Percentiles rank a stretch among this genome's conserved stretches.
Conservation (phyloP, 1,140 invertebrate genomes). For the Harlomillsia oculata region DNA sequence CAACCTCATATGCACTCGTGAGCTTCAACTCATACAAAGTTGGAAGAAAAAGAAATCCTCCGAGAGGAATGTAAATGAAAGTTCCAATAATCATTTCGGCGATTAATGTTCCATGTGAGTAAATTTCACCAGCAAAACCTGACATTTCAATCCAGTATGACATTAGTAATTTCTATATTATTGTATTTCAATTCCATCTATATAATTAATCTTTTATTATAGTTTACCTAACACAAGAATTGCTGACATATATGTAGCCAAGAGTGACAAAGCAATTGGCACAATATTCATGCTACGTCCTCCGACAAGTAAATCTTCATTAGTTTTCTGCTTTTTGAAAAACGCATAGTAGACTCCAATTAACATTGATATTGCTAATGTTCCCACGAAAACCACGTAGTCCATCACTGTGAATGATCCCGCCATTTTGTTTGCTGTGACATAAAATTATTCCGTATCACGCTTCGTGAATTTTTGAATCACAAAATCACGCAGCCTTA, state of each 20-base stretch:
- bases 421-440: neutral
- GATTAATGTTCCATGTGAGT: conserved; percentile 29
- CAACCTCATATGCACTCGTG: conserved; percentile 35
- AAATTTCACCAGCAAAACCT: conserved; percentile 34
- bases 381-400: conserved; percentile 38
- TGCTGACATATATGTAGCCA: conserved; percentile 34
- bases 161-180: neutral
- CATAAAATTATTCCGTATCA: neutral
- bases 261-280: conserved; percentile 26
- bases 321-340: conserved; percentile 42
- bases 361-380: conserved; percentile 38
- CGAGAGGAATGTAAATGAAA: conserved; percentile 31
- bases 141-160: neutral
- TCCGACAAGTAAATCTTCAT: conserved; percentile 43
- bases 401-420: conserved; percentile 32
- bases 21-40: conserved; percentile 32
- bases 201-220: conserved; percentile 3
- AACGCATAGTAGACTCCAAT: conserved; percentile 46
- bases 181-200: neutral
- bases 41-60: conserved; percentile 31
- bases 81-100: conserved; percentile 28
- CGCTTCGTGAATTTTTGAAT: neutral
- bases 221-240: conserved; percentile 34
- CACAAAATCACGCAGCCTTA: too few relatives aligned
- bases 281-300: conserved; percentile 32